Percentiles rank a stretch among this genome's conserved stretches.
Evolutionary conservation across 2,797 vertebrate genomes (phyloP).

Genomic region (Squalus acanthias): DNA sequence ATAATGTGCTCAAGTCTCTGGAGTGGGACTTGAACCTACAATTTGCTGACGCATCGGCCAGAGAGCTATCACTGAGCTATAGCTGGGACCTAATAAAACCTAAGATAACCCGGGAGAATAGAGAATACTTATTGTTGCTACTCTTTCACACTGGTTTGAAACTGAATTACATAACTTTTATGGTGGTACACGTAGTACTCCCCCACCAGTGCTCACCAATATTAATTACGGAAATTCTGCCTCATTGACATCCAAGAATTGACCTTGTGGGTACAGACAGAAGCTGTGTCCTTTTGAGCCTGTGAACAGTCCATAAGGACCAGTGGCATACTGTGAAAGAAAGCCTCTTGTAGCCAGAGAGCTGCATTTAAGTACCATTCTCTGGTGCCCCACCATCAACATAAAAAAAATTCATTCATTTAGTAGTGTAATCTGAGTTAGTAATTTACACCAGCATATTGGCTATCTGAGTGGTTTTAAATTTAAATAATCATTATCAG

Average conservation of each 20-base stretch:
- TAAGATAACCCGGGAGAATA: too few species aligned
- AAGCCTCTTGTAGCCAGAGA: background rate
- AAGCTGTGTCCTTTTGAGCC: too few species aligned
- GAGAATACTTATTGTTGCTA: too few species aligned
- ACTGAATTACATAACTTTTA: background rate
- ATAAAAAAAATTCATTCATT: too few species aligned
- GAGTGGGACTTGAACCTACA: background rate
- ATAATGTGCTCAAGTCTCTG: background rate
- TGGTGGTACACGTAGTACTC: too few species aligned
- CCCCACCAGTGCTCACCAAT: background rate
- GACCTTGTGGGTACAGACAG: background rate
- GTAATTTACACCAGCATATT: background rate
- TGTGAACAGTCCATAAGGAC: background rate
- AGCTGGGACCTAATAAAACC: too few species aligned
- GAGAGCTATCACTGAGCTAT: too few species aligned
- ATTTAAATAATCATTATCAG: background rate
- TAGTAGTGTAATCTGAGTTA: too few species aligned
- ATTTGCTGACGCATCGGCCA: background rate
- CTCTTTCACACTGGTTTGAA: background rate
- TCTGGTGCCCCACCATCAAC: background rate
- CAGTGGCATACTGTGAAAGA: background rate
- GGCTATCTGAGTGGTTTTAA: background rate
- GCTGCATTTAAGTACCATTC: background rate
- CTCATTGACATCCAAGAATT: background rate
- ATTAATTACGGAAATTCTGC: background rate